Evolutionary conservation across 2,888 invertebrate species (phyloP).

Genomic region (Eupithecia tripunctaria): DNA sequence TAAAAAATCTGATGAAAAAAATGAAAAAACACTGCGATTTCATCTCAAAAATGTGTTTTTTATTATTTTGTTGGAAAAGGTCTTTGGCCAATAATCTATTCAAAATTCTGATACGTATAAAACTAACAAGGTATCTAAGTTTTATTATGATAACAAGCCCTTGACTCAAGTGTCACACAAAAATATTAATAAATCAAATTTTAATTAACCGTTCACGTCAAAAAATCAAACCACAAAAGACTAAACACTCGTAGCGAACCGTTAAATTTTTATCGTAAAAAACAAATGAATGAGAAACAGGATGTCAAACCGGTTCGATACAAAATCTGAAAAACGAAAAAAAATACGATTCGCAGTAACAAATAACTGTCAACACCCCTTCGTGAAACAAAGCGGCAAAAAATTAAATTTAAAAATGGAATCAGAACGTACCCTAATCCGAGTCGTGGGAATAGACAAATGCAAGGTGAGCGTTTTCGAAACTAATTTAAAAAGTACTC

Average conservation of each 20-base stretch:
- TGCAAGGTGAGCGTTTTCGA: constrained; percentile 81
- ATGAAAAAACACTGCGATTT: background rate
- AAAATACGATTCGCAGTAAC: constrained; percentile 73
- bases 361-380: constrained; percentile 85
- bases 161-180: constrained; percentile 59
- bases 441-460: constrained; percentile 81
- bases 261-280: constrained; percentile 76
- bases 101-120: background rate
- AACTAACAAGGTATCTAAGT: background rate
- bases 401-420: constrained; percentile 76
- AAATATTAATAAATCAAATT: constrained; percentile 81
- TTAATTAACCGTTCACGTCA: constrained; percentile 76
- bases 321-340: constrained; percentile 75
- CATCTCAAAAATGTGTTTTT: background rate
- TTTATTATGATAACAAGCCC: constrained; percentile 58
- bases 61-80: background rate
- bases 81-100: background rate
- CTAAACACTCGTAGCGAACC: constrained; percentile 73
- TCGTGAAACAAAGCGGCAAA: constrained; percentile 79
- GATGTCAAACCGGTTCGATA: constrained; percentile 76
- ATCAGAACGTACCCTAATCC: constrained; percentile 77
- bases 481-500: constrained; percentile 84
- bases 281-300: constrained; percentile 76
- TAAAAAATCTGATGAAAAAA: constrained; percentile 38
- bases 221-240: constrained; percentile 79